Conservation (phyloP, 2,797 vertebrate genomes). For the Halcyon chelicuti region DNA sequence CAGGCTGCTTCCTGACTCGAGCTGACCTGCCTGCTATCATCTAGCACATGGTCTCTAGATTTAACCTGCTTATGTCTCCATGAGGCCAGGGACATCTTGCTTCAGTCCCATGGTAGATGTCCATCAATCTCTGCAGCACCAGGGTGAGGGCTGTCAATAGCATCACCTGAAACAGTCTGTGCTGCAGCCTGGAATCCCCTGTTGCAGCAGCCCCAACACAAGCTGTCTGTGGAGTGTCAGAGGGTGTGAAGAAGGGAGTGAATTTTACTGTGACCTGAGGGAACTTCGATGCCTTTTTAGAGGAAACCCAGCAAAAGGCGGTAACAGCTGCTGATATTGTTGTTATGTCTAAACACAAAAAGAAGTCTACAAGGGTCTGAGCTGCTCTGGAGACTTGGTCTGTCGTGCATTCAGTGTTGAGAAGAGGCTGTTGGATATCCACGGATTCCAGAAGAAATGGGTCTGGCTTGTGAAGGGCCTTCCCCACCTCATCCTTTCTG, state of each 20-base stretch:
- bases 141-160: not conserved
- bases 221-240: not conserved
- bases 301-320: not conserved
- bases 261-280: not conserved
- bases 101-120: not conserved
- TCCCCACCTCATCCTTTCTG: not conserved
- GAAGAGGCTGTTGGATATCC: not conserved
- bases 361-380: not conserved
- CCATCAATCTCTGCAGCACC: not conserved
- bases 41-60: not conserved
- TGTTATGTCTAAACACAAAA: not conserved
- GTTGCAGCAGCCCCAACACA: not conserved
- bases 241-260: not conserved
- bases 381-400: not conserved
- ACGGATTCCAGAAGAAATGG: not conserved
- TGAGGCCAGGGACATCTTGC: not conserved
- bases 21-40: not conserved
- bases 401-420: not conserved
- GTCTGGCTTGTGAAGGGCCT: not conserved
- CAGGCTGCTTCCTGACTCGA: not conserved
- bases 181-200: not conserved
- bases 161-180: not conserved
- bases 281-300: not conserved
- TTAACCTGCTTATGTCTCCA: not conserved
- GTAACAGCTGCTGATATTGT: not conserved